Base-by-base conservation (phyloP, 2,797 vertebrate genomes). In the Danio jaintianensis region DNA sequence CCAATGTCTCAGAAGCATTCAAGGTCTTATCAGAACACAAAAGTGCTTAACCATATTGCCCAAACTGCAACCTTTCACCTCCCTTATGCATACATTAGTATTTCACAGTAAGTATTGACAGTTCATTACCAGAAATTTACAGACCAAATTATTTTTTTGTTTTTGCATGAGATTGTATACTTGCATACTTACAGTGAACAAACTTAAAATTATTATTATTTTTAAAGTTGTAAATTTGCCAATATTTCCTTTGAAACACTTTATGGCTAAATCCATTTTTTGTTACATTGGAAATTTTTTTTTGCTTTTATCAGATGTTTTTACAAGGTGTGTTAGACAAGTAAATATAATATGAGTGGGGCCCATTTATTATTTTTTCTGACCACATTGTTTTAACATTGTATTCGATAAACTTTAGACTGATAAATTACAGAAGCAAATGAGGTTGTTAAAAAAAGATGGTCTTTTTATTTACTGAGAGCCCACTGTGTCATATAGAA, bases 1-100 rank as follows among this genome's bases (percentile, higher is more conserved):
- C 80, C 84, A 89, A 91, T 85, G 93, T 95, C 84, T 92, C 92
- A 93, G 90, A 95, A 95, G 93, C 93, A 95, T 94, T 89, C 90
- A 89, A 91, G 83, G 89, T 91, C 86, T 74, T 78, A 90, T 88
- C 83, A 87, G 89, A 91, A 91, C 92, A 93, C 91, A 87, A 91
- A 88, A 56, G 83, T 90, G 43, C 50, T 79, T 74, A 74, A 79
- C 43, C 72, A 80, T 76, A 42, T 56, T 75, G 53, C 80, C 80
- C 82, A 71, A 58, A 79, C 20, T 77, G 22, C 66, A 61, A 62
- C 48, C 59, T 80, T n/a, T 88, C 87, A 82, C 69, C 15, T 84
- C 84, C 77, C 72, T 16, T 82, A 86, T 22, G 10, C 18, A 70
- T 42, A 52, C 5, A 40, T 43, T 42, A 52, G 36, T 84, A 85